These are phyloP conservation scores for Intellagama lesueurii DNA, from an alignment of 2,797 vertebrate genomes.

Conservation along the genomic window DNA sequence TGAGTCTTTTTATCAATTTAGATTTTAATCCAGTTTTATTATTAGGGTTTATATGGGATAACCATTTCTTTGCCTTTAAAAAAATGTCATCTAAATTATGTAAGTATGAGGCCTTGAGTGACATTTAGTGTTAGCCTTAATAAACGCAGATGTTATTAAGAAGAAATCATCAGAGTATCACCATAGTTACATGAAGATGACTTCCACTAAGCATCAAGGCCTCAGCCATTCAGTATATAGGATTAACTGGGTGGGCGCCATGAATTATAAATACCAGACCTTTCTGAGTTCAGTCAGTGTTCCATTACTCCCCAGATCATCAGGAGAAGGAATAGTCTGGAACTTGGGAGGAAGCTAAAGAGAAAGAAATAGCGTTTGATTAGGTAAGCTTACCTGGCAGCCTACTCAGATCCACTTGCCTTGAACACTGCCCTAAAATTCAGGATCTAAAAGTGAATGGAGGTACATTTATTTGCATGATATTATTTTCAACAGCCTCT, in stretches of 20 bases:
- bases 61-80: constrained; percentile 1
- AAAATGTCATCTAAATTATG: not conserved
- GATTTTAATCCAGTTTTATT: not conserved
- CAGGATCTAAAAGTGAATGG: not conserved
- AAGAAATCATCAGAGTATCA: constrained; percentile 2
- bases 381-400: not conserved
- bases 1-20: not conserved
- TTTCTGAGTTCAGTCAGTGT: constrained; percentile 67
- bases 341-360: not conserved
- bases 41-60: not conserved
- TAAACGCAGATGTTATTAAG: not conserved
- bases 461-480: not conserved
- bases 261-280: constrained; percentile 71
- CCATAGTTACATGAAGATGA: not conserved
- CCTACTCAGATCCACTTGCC: not conserved
- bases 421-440: not conserved
- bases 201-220: constrained; percentile 10
- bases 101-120: not conserved
- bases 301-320: not conserved
- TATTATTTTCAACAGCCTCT: not conserved
- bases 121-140: not conserved
- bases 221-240: constrained; percentile 18
- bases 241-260: constrained; percentile 41
- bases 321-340: not conserved
- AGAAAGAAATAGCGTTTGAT: not conserved